Evolutionary conservation across 2,888 invertebrate species (phyloP).

Genomic region (Callimorpha dominula): DNA sequence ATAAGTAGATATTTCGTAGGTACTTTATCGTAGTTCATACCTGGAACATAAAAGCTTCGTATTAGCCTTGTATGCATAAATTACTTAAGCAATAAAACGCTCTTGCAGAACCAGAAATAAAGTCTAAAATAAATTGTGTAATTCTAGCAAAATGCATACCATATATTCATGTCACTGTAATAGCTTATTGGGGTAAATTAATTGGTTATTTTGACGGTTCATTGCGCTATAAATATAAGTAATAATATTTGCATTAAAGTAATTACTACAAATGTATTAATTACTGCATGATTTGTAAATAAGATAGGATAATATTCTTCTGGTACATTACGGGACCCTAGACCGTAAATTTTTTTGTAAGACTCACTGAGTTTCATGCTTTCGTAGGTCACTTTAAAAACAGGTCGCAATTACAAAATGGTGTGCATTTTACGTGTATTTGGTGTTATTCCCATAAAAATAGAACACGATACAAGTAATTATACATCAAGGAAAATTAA

Average conservation of each 20-base stretch:
- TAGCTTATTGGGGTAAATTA: constrained; percentile 17
- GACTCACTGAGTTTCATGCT: background rate
- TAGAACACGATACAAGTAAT: background rate
- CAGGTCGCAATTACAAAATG: background rate
- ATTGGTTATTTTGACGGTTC: constrained; percentile 9
- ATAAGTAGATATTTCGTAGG: constrained; percentile 30
- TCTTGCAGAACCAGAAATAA: background rate
- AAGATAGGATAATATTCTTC: constrained; percentile 11
- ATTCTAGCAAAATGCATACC: constrained; percentile 12
- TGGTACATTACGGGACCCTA: no score
- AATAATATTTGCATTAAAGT: background rate
- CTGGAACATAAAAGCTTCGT: constrained; percentile 43
- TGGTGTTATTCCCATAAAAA: background rate
- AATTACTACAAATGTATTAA: constrained; percentile 20
- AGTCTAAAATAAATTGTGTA: constrained; percentile 4
- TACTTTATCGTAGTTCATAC: constrained; percentile 34
- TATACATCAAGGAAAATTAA: constrained; percentile 37
- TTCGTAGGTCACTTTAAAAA: background rate
- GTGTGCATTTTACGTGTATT: background rate
- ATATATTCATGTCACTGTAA: constrained; percentile 8
- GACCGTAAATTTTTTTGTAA: background rate
- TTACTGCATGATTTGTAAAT: constrained; percentile 16
- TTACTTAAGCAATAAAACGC: constrained; percentile 10
- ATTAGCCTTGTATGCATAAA: constrained; percentile 21
- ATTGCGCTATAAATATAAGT: constrained; percentile 9